Evolutionary conservation across 23 tunicate species (phyloP), one percentile per base, ranked within the genome.

Genomic region (Ascidia mentula): DNA sequence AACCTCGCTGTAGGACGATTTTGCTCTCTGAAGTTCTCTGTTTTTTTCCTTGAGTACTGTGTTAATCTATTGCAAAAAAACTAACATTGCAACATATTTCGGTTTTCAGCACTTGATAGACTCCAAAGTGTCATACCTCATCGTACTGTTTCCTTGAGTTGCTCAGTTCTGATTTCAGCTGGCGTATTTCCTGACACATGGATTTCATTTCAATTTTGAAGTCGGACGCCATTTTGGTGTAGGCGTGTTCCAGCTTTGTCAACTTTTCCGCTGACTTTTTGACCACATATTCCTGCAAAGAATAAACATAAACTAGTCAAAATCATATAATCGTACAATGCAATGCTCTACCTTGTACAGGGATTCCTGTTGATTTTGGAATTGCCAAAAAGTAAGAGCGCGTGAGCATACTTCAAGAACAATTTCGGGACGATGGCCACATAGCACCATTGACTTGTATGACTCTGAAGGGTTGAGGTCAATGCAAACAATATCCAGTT

Each of bases 381-480:
- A 92, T 0, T 42, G 37, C 97, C 97, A 92, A 69, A 81, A 87
- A 32, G 83, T 69, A 37, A 92, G 65, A 18, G 97, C 90, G 22
- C 90, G 78, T 37, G 82, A 45, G 42, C 89, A 92, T 15, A 92
- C 79, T 59, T 92, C 97, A 79, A 92, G 46, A 20, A 92, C 74
- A 46, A 87, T 80, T 6, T 86, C 91, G 37, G 97, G 97, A 40
- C 80, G 82, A 73, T 88, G 89, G 6, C 97, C 97, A 73, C 82
- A 61, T 13, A 92, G 69, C 8, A 87, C 90, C 97, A 92, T 92
- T 59, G 89, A 73, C 46, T 85, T 82, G 70, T 87, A 92, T 6
- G 88, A 69, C 79, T 92, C 90, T 28, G 90, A 83, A 13, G 91
- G 97, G 73, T 87, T 83, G 26, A 85, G 26, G 31, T 92, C 91